phyloP scores from a whole-genome alignment of 2,113 vertebrate genomes.

The Chloroceryle aenea region DNA sequence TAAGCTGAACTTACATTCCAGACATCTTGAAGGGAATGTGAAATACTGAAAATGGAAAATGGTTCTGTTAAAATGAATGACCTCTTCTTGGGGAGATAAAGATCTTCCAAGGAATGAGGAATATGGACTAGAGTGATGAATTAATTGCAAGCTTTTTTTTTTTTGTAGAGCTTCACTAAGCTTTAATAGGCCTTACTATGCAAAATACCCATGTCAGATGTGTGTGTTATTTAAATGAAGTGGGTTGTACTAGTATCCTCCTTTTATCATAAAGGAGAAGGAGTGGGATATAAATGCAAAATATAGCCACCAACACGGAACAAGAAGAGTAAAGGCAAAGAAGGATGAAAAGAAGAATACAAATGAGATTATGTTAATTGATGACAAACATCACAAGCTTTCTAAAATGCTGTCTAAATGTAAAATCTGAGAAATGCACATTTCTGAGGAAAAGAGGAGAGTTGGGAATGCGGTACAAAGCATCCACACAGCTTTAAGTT shows the following conservation, averaged over 20 bases:
- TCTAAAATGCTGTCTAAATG: not conserved
- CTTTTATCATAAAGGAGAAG: not conserved
- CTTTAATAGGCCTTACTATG: not conserved
- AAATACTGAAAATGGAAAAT: not conserved
- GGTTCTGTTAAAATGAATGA: not conserved
- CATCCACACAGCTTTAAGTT: not conserved
- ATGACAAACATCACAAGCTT: not conserved
- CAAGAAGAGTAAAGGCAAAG: not conserved
- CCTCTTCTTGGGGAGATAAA: not conserved
- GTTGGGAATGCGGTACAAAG: not conserved
- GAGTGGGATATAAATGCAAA: not conserved
- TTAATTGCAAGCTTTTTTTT: not conserved
- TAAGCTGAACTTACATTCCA: not conserved
- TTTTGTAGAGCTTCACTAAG: not conserved
- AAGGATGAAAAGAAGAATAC: not conserved
- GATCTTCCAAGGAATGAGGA: not conserved
- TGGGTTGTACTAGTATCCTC: not conserved
- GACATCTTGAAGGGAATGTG: not conserved
- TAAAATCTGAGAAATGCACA: not conserved
- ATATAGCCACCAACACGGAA: not conserved
- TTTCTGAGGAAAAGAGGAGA: not conserved
- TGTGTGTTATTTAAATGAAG: not conserved
- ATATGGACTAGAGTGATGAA: not conserved
- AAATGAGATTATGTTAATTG: not conserved
- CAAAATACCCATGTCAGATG: not conserved